These are phyloP conservation scores for Dipodomys ordii DNA, from an alignment of 2,113 vertebrate genomes.

Conservation along the genomic window DNA sequence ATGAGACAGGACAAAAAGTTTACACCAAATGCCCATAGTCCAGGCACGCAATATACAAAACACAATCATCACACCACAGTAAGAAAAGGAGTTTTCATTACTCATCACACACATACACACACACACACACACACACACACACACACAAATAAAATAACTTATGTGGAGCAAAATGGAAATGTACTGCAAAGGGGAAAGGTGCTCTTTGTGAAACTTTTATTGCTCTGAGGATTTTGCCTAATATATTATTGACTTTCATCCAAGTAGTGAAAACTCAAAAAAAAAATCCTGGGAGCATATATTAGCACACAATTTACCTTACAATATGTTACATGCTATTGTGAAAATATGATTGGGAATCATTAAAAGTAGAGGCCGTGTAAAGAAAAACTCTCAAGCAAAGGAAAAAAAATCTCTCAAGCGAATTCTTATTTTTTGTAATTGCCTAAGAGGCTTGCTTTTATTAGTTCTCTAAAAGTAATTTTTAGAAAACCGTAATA, in stretches of 20 bases:
- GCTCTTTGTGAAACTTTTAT: slow-evolving; percentile 51
- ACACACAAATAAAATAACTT: slow-evolving; percentile 27
- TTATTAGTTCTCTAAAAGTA: not conserved
- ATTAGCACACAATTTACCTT: not conserved
- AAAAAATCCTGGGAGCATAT: not conserved
- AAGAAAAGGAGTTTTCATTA: slow-evolving; percentile 78
- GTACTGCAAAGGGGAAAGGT: slow-evolving; percentile 64
- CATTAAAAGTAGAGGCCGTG: slow-evolving; percentile 23
- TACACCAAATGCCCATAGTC: slow-evolving; percentile 82
- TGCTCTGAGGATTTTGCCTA: slow-evolving; percentile 37
- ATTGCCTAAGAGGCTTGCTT: not conserved
- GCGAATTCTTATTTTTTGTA: not conserved
- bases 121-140: too few species aligned
- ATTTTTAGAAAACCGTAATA: not conserved
- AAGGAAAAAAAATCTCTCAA: not conserved
- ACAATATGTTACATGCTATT: not conserved
- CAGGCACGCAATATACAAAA: slow-evolving; percentile 82
- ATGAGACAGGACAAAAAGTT: slow-evolving; percentile 89
- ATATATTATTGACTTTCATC: slow-evolving; percentile 44
- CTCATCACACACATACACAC: slow-evolving; percentile 73
- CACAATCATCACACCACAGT: slow-evolving; percentile 78
- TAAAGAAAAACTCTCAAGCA: not conserved
- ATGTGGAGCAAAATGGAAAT: slow-evolving; percentile 76
- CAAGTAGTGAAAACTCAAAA: slow-evolving; percentile 29
- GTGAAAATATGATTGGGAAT: not conserved